Conservation (phyloP, 2,113 vertebrate species). For the Eclectus roratus region DNA sequence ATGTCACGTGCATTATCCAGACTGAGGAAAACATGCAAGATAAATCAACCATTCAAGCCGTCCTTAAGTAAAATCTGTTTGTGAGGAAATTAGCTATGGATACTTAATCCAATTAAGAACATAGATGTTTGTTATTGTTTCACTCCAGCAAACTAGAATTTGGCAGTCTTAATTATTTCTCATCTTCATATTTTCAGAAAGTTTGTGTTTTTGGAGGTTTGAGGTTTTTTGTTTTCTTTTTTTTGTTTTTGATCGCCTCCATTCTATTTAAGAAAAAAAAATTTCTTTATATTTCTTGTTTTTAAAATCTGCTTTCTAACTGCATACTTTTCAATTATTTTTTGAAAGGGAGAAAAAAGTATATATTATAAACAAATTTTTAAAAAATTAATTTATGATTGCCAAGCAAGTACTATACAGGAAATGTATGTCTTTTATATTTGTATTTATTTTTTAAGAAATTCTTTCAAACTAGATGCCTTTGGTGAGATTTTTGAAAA, state of each 20-base stretch:
- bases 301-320: background rate
- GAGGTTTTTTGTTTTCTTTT: accelerated
- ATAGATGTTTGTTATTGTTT: background rate
- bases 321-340: background rate
- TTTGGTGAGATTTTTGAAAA: background rate
- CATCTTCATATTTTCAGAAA: background rate
- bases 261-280: background rate
- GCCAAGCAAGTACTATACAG: background rate
- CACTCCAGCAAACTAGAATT: background rate
- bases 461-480: background rate
- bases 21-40: background rate
- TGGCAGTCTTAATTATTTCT: background rate
- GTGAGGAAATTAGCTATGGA: background rate
- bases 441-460: background rate
- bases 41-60: background rate
- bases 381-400: background rate
- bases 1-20: background rate
- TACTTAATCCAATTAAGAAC: background rate
- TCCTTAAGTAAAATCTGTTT: background rate
- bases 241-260: background rate
- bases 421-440: accelerated
- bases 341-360: background rate
- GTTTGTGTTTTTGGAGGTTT: background rate
- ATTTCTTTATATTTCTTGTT: background rate
- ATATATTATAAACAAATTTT: background rate